Conservation (phyloP, 2,888 invertebrate genomes). For the Oligia fasciuncula region DNA sequence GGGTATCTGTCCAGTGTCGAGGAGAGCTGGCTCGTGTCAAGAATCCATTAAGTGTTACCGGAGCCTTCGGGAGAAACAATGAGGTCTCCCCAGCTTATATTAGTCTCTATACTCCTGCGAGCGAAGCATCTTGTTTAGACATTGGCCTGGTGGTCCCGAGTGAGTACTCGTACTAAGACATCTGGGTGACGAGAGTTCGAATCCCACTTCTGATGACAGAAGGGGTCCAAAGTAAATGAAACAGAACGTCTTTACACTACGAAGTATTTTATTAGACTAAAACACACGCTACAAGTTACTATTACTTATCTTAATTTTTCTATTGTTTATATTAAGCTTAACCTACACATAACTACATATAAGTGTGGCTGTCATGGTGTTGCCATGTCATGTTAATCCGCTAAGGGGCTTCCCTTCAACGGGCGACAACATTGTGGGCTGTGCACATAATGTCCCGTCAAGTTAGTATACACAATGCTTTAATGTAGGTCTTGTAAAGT, state of each 20-base stretch:
- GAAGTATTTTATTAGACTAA: no score
- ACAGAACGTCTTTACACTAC: no score
- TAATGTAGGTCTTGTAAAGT: constrained; percentile 12
- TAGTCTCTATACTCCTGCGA: constrained; percentile 43
- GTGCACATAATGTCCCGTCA: constrained; percentile 21
- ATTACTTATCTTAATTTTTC: no score
- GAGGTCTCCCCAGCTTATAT: constrained; percentile 45
- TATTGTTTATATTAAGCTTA: no score
- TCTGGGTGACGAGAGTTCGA: no score
- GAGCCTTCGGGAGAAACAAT: constrained; percentile 65
- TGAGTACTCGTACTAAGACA: no score
- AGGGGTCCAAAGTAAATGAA: no score
- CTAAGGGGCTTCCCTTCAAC: constrained; percentile 47
- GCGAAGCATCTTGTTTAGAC: constrained; percentile 48
- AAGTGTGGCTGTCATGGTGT: no score
- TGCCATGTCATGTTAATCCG: constrained; percentile 59
- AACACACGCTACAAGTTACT: no score
- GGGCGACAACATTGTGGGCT: constrained; percentile 18
- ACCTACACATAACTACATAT: no score
- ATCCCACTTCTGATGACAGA: no score
- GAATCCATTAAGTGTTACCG: constrained; percentile 70
- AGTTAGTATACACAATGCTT: constrained; percentile 10
- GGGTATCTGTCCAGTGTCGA: constrained; percentile 57
- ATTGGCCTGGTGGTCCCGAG: no score
- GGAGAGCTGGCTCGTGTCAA: constrained; percentile 62